Conservation (phyloP, 1,140 invertebrate species). For the Dendrolimus punctatus region DNA sequence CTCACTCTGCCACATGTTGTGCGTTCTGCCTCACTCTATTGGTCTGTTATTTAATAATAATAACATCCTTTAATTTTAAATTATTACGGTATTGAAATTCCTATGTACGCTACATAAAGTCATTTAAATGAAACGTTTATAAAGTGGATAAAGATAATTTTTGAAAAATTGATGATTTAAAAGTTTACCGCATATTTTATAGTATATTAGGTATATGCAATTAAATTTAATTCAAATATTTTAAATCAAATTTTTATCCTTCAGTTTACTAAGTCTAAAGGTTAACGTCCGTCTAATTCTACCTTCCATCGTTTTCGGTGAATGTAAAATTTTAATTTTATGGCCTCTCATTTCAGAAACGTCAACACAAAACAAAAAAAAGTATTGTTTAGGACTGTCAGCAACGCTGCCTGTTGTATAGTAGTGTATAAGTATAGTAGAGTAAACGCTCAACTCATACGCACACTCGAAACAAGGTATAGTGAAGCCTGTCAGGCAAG, state of each 20-base stretch:
- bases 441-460: constrained; percentile 25
- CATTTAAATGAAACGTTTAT: no score
- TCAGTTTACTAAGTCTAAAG: no score
- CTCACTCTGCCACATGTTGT: constrained; percentile 22
- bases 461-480: constrained; percentile 58
- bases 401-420: constrained; percentile 22
- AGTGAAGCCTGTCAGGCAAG: constrained; percentile 51
- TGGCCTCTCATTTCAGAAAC: constrained; percentile 55
- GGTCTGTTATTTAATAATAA: constrained; percentile 2
- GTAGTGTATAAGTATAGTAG: neutral
- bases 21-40: constrained; percentile 9
- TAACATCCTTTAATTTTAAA: constrained; percentile 1
- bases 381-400: constrained; percentile 36
- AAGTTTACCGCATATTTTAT: no score
- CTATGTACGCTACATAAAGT: neutral
- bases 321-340: constrained; percentile 47
- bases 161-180: no score
- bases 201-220: no score
- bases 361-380: constrained; percentile 66
- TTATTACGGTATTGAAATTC: neutral
- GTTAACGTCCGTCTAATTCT: no score
- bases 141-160: no score
- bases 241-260: no score
- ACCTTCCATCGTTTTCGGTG: no score
- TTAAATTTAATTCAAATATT: no score